Base-by-base conservation (phyloP, 2,113 vertebrate genomes). In the Rutilus rutilus region DNA sequence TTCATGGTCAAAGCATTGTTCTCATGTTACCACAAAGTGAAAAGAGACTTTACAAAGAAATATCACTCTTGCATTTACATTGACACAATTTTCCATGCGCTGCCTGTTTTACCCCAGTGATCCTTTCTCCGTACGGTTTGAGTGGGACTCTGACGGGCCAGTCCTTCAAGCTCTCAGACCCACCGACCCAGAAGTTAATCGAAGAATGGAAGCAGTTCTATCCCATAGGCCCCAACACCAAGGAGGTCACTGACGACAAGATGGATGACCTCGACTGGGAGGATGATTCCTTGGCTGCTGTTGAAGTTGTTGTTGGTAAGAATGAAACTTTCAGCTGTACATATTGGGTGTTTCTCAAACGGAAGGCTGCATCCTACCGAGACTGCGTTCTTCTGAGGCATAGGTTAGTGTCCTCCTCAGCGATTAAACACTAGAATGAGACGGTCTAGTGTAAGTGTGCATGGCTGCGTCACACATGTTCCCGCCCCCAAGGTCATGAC, bases 181-280 rank as follows among this genome's bases (percentile, higher is more conserved):
- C 97, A 62, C 96, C 97, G 8, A 99, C 98, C 17, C 97, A 98
- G 92, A 99, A 99, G 93, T 93, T 99, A 80, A 98, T 99, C 73
- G 96, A 98, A 90, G 98, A 99, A 95, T 99, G 98, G 98, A 99
- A 98, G 91, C 98, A 99, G 76, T 99, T 99, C 91, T 99, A 99
- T 93, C 98, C 97, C 78, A 97, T 99, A 89, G 96, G 96, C 36
- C 96, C 97, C 42, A 95, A 94, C 88, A 90, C 96, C 90, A 99
- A 98, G 92, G 96, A 96, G 83, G 92, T 95, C 39, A 92, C 93
- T 33, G 97, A 98, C 84, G 97, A 98, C 81, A 98, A 97, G 89
- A 92, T 93, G 69, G 97, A 99, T 89, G 97, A 98, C 89, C 96
- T 98, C 95, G 97, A 99, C 89, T 99, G 98, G 98, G 98, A 99